Percentiles rank a stretch among this genome's conserved stretches.
phyloP scores from a whole-genome alignment of 2,797 vertebrate species.

The Dallia pectoralis region DNA sequence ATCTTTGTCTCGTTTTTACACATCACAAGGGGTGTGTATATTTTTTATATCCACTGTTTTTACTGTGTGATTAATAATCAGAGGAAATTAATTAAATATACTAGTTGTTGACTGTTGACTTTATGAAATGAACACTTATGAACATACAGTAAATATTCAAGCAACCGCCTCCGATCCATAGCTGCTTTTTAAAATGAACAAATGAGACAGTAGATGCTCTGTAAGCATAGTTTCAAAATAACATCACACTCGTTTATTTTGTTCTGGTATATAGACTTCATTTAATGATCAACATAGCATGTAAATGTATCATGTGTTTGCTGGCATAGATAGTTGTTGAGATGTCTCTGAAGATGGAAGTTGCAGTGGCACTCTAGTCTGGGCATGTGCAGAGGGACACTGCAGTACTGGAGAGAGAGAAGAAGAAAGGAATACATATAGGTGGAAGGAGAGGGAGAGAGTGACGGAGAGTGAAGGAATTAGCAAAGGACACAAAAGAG shows the following conservation, averaged over 20 bases:
- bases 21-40: too few species aligned
- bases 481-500: too few species aligned
- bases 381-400: conserved; percentile 72
- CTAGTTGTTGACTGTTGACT: too few species aligned
- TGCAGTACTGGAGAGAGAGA: conserved; percentile 60
- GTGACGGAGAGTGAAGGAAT: neutral
- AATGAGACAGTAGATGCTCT: neutral
- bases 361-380: conserved; percentile 61
- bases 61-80: too few species aligned
- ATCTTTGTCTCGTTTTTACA: too few species aligned
- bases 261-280: neutral
- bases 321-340: conserved; percentile 40
- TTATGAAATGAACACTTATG: neutral
- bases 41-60: too few species aligned
- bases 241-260: conserved; percentile 3
- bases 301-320: neutral
- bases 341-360: conserved; percentile 57
- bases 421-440: conserved; percentile 31
- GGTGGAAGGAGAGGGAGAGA: neutral
- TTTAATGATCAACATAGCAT: neutral
- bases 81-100: too few species aligned
- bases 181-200: conserved; percentile 2
- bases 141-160: neutral
- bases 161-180: neutral
- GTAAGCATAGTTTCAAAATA: neutral